A percentile compares a stretch with the other conserved stretches of the same genome.
phyloP scores from a whole-genome alignment of 2,797 vertebrate genomes.

The Picus viridis region DNA sequence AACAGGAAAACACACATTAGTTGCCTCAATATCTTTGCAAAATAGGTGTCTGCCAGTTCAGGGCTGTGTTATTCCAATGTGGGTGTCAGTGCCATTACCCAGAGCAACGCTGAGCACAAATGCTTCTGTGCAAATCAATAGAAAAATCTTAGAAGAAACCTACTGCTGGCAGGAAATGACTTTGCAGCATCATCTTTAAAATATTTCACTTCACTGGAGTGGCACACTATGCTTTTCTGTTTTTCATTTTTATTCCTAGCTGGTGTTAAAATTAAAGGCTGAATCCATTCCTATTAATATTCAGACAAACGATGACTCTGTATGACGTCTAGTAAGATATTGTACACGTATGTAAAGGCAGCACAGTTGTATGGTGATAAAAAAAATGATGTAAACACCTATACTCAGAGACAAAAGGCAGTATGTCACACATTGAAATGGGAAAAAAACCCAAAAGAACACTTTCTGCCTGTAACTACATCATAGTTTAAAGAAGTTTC shows the following conservation, averaged over 20 bases:
- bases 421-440: background rate
- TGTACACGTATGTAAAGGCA: background rate
- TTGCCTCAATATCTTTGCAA: slow-evolving; percentile 11
- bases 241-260: background rate
- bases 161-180: background rate
- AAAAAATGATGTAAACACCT: background rate
- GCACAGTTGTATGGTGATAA: background rate
- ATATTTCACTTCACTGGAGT: background rate
- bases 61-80: background rate
- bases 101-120: background rate
- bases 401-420: background rate
- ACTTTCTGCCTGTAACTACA: background rate
- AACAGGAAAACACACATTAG: slow-evolving; percentile 3
- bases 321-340: background rate
- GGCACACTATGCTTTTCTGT: background rate
- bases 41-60: background rate
- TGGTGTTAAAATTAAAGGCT: background rate
- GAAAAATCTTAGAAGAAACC: background rate
- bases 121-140: background rate
- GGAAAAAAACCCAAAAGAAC: background rate
- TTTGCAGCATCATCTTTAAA: background rate
- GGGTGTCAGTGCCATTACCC: background rate
- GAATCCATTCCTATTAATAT: background rate
- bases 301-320: background rate
- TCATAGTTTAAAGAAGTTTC: background rate